Conservation (phyloP, 2,797 vertebrate species). For the Aplochiton taeniatus region DNA sequence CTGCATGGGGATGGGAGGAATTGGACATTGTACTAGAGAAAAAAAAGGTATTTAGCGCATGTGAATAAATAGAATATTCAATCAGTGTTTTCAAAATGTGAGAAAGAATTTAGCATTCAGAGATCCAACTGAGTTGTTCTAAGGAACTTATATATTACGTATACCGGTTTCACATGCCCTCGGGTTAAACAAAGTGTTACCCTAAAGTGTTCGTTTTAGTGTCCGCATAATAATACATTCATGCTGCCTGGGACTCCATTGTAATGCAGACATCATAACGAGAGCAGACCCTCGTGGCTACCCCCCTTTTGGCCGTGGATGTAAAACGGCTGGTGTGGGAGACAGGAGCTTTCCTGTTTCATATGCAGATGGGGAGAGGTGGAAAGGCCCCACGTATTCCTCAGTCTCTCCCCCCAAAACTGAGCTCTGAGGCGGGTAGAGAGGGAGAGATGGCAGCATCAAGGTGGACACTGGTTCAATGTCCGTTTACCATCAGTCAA, state of each 20-base stretch:
- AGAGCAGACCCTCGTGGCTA: not conserved
- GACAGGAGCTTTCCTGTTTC: conserved; percentile 49
- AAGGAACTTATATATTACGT: no score
- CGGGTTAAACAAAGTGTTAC: no score
- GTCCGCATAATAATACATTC: not conserved
- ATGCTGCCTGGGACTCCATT: conserved; percentile 4
- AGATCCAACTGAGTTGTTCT: no score
- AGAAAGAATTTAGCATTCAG: no score
- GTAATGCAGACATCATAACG: conserved; percentile 16
- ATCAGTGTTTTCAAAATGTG: no score
- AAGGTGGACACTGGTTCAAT: conserved; percentile 58
- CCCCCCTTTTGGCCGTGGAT: conserved; percentile 25
- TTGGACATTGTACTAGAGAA: no score
- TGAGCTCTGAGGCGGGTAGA: conserved; percentile 21
- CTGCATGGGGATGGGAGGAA: no score
- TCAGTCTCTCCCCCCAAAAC: conserved; percentile 14
- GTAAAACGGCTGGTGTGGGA: conserved; percentile 51
- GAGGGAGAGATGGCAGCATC: conserved; percentile 51
- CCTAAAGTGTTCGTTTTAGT: no score
- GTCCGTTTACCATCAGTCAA: no score
- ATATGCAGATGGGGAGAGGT: conserved; percentile 55
- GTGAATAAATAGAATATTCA: no score
- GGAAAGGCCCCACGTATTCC: conserved; percentile 23
- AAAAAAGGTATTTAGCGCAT: no score
- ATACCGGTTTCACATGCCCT: no score